Evolutionary conservation across 1,140 invertebrate species (phyloP).

Genomic region (Drosophila jambulina): DNA sequence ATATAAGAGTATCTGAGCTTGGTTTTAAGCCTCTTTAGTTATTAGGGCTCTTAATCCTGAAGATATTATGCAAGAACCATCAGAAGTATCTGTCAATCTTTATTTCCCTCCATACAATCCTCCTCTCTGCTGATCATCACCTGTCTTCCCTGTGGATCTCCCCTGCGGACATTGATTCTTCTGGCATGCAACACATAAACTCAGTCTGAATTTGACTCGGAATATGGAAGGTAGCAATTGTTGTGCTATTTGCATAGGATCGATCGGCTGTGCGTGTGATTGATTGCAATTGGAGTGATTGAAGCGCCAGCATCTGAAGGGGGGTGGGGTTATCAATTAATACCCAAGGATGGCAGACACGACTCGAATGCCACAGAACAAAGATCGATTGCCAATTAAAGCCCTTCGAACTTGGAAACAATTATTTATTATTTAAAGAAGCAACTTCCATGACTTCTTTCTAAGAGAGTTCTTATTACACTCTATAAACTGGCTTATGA

Average conservation of each 20-base stretch:
- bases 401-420: neutral
- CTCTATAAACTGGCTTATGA: neutral
- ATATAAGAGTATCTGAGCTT: neutral
- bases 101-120: neutral
- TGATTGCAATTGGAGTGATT: constrained; percentile 19
- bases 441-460: neutral
- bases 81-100: neutral
- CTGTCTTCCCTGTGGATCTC: neutral
- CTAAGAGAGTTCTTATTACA: neutral
- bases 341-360: constrained; percentile 8
- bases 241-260: constrained; percentile 17
- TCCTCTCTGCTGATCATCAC: neutral
- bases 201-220: neutral
- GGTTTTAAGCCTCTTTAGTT: neutral
- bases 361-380: neutral
- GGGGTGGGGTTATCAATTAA: constrained; percentile 13
- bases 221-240: constrained; percentile 6
- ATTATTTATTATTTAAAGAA: neutral
- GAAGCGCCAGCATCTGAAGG: constrained; percentile 4
- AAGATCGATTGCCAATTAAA: constrained; percentile 10
- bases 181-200: constrained; percentile 19
- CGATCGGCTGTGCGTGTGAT: constrained; percentile 16
- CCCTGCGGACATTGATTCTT: constrained; percentile 1
- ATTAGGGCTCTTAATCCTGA: neutral
- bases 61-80: neutral